Evolutionary conservation across 37 sponge, comb jelly and placozoan genomes (phyloP).

Genomic region (Diacarnus erythraeanus): DNA sequence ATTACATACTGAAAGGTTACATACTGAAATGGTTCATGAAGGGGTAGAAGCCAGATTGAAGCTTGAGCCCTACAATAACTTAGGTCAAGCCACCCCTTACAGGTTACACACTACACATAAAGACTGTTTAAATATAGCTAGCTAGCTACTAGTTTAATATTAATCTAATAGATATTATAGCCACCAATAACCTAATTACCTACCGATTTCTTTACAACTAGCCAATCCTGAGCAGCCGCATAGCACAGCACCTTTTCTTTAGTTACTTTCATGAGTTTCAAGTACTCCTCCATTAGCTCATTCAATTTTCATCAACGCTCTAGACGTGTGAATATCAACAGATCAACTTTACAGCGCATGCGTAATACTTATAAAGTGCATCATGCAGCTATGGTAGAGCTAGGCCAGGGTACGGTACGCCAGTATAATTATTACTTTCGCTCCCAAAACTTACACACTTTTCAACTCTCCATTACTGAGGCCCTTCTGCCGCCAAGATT

Average conservation of each 20-base stretch:
- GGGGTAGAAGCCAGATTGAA: not conserved
- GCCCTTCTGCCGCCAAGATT: too few species aligned
- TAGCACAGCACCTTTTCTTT: constrained; percentile 4
- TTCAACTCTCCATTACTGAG: too few species aligned
- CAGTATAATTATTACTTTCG: too few species aligned
- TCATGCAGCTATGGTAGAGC: not conserved
- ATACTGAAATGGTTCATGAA: not conserved
- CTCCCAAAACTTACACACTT: too few species aligned
- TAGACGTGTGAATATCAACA: too few species aligned
- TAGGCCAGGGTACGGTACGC: too few species aligned
- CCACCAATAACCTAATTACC: not conserved
- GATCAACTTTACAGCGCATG: too few species aligned
- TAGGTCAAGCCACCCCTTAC: not conserved
- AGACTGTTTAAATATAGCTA: too few species aligned
- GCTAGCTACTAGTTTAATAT: too few species aligned
- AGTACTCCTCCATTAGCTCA: not conserved
- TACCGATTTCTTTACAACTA: constrained; percentile 35
- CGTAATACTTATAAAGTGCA: not conserved
- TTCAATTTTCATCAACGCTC: too few species aligned
- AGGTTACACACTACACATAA: too few species aligned
- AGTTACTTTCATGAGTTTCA: constrained; percentile 9
- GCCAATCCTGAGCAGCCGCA: constrained; percentile 28
- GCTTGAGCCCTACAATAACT: not conserved
- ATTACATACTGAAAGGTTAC: not conserved
- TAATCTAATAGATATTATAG: too few species aligned